Evolutionary conservation across 2,797 vertebrate species (phyloP).

Genomic region (Lithobates pipiens): DNA sequence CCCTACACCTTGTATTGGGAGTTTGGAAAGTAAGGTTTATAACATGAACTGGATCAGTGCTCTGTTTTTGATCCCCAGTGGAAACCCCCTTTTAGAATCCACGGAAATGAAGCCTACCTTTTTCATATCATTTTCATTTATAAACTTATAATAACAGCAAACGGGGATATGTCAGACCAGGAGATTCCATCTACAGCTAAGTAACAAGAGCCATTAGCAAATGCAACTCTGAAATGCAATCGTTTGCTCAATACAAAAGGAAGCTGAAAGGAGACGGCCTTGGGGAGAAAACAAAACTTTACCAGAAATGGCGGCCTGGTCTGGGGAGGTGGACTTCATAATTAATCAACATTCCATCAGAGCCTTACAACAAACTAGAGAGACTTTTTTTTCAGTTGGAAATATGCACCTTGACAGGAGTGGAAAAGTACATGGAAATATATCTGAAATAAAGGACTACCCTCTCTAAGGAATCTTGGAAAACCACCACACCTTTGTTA

Average conservation of each 20-base stretch:
- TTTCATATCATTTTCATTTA: background rate
- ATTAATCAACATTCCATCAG: slow-evolving; percentile 3
- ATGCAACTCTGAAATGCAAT: slow-evolving; percentile 16
- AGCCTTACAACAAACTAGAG: background rate
- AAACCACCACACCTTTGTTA: background rate
- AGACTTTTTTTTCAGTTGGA: slow-evolving; percentile 1
- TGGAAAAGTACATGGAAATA: background rate
- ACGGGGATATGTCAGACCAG: background rate
- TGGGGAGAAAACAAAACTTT: slow-evolving; percentile 14
- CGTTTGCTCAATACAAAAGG: slow-evolving; percentile 8
- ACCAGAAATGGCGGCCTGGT: slow-evolving; percentile 15
- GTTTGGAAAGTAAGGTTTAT: too few relatives aligned
- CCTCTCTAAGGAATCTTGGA: background rate
- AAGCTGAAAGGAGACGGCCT: slow-evolving; percentile 2
- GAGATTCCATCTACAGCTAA: background rate
- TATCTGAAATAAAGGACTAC: background rate
- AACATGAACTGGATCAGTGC: too few relatives aligned
- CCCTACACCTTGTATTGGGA: too few relatives aligned
- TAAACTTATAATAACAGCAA: background rate
- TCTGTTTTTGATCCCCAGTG: too few relatives aligned
- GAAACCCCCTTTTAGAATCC: background rate
- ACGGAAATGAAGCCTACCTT: background rate
- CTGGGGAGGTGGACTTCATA: slow-evolving; percentile 14
- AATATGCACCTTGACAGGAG: background rate
- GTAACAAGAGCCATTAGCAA: slow-evolving; percentile 18